Evolutionary conservation across 2,888 invertebrate species (phyloP), one percentile per base, ranked within the genome.

Genomic region (Cenopis cana): DNA sequence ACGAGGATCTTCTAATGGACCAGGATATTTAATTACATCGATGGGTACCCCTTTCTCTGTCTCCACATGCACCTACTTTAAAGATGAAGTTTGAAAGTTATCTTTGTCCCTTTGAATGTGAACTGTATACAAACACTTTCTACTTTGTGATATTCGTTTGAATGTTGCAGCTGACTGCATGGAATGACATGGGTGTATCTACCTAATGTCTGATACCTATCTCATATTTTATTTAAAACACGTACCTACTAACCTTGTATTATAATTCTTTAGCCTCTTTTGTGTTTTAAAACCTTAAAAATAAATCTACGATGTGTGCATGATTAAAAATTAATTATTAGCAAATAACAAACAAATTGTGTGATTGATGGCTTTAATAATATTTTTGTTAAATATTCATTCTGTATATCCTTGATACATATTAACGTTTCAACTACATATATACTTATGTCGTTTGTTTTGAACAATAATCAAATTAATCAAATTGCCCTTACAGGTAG

Each of bases 381-480:
- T 20, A n/a, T 50, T 50, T 50, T 55, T 14, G 5, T 14, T 5
- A 8, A 55, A 55, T 5, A 24, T 14, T 1, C 12, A 24, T 24
- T 1, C 24, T 10, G 12, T 2, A 24, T 24, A 24, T 24, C 24
- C 24, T 24, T 24, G n/a, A 24, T 24, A 24, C 24, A 33, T 20
- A n/a, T 29, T 11, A 55, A 24, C 29, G 17, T 46, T 29, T 49
- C 29, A 60, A 20, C 5, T 17, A 29, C 20, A 8, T 24, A 29
- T 46, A n/a, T n/a, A n/a, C n/a, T n/a, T n/a, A 60, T 46, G 46
- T 60, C 46, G 60, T 60, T 60, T 60, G 41, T 46, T 41, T 41
- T 46, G n/a, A 29, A n/a, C n/a, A n/a, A n/a, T n/a, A n/a, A n/a
- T n/a, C n/a, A n/a, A 24, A 60, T 9, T 60, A 11, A 29, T n/a